phyloP scores from a whole-genome alignment of 2,113 vertebrate genomes.

The Meleagris gallopavo region DNA sequence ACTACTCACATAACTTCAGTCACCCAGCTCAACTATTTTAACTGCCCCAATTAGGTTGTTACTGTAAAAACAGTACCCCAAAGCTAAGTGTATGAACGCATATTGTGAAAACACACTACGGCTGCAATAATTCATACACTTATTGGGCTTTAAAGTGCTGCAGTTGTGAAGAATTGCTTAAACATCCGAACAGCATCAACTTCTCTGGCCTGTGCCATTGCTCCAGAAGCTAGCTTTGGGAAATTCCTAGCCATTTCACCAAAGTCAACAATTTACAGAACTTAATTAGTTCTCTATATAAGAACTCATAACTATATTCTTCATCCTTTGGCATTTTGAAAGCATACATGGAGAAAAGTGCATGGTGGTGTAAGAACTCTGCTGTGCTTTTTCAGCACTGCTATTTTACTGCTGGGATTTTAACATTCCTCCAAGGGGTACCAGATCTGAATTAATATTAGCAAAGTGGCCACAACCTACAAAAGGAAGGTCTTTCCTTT shows the following conservation, averaged over 20 bases:
- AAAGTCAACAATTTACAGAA: not conserved
- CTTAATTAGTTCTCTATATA: not conserved
- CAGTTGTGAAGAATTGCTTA: not conserved
- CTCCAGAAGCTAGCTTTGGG: not conserved
- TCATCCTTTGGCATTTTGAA: not conserved
- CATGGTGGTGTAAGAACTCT: not conserved
- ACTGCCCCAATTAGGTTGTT: not conserved
- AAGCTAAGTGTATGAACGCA: not conserved
- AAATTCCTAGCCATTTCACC: not conserved
- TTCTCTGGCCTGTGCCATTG: not conserved
- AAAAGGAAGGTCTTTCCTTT: not conserved
- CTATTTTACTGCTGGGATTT: not conserved
- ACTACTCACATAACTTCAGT: not conserved
- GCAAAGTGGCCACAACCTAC: not conserved
- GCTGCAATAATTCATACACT: conserved; percentile 3
- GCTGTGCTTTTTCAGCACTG: not conserved
- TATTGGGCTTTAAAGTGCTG: not conserved
- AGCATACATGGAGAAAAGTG: not conserved
- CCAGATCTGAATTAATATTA: not conserved
- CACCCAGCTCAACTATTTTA: not conserved
- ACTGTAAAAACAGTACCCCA: not conserved
- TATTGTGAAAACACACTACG: not conserved
- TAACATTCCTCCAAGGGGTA: not conserved
- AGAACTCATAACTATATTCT: not conserved
- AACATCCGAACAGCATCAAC: not conserved